Base-by-base conservation (phyloP, 2,797 vertebrate genomes). In the Fratercula arctica region DNA sequence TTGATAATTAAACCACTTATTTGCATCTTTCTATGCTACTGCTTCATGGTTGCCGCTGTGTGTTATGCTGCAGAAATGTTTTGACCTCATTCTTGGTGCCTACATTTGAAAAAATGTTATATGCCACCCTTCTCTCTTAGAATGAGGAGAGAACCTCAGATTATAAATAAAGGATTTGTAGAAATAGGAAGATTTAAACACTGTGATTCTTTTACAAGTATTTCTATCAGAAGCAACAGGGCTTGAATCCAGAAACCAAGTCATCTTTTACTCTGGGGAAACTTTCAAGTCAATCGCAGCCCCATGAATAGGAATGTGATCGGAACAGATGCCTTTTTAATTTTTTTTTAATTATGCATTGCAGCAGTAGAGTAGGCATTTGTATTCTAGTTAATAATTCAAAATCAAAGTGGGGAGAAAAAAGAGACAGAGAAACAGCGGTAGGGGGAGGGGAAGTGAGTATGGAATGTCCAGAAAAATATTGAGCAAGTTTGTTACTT, bases 141-240 rank as follows among this genome's bases (percentile, higher is more conserved):
- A 88, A 73, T 16, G 35, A 79, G 56, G 24, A 68, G 33, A 16
- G 11, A 67, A 95, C 24, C 24, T 66, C 41, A 37, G 74, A 41
- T 94, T 89, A 92, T 90, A 94, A 90, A 96, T 72, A 90, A 95
- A 88, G 43, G 35, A 95, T 88, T 93, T 48, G 6, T 60, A 95
- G 50, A 89, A 94, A 89, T 64, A 69, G n/a, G 14, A 57, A 61
- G 59, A 76, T 56, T 92, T 91, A 73, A 94, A 80, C 25, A 39
- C 45, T 46, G 21, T 13, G 15, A 21, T 84, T 51, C 85, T 85
- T 85, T 90, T 67, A 64, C 41, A 77, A 88, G 87, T 29, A 57
- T 53, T 91, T 92, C 18, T 93, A 56, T 92, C 69, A 92, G 10
- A 88, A 63, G 64, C 10, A 94, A 56, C 39, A 73, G 73, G 43